Conservation (phyloP, 2,888 invertebrate species). For the Drosophila prostipennis region DNA sequence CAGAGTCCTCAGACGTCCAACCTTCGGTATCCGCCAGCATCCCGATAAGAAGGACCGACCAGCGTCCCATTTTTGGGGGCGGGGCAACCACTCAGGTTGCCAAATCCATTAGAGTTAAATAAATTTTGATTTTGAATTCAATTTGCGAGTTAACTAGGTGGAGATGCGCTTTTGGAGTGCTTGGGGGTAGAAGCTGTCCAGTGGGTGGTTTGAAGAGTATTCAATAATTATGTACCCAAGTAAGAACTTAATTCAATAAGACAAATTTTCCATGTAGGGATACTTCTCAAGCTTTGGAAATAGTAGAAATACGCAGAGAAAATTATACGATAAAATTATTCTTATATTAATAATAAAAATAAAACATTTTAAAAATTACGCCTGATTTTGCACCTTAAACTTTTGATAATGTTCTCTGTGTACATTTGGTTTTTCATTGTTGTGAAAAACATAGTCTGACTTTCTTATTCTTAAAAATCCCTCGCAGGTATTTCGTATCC, state of each 20-base stretch:
- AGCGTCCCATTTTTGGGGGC: constrained; percentile 9
- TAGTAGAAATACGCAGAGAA: too few relatives aligned
- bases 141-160: constrained; percentile 65
- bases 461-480: constrained; percentile 28
- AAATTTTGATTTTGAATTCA: constrained; percentile 72
- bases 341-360: too few relatives aligned
- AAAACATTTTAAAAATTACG: too few relatives aligned
- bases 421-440: too few relatives aligned
- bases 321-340: too few relatives aligned
- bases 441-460: background rate
- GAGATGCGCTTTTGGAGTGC: constrained; percentile 28
- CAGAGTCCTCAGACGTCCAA: background rate
- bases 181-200: constrained; percentile 8
- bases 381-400: too few relatives aligned
- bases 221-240: background rate
- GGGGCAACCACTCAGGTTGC: constrained; percentile 61
- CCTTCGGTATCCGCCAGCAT: background rate
- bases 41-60: constrained; percentile 26
- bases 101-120: constrained; percentile 77
- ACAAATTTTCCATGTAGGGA: too few relatives aligned
- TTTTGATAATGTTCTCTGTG: too few relatives aligned
- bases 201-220: constrained; percentile 49
- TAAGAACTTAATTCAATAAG: background rate
- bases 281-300: too few relatives aligned
- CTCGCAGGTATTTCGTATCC: constrained; percentile 54